phyloP scores from a whole-genome alignment of 1,140 invertebrate genomes.

The Micrasema longulum region DNA sequence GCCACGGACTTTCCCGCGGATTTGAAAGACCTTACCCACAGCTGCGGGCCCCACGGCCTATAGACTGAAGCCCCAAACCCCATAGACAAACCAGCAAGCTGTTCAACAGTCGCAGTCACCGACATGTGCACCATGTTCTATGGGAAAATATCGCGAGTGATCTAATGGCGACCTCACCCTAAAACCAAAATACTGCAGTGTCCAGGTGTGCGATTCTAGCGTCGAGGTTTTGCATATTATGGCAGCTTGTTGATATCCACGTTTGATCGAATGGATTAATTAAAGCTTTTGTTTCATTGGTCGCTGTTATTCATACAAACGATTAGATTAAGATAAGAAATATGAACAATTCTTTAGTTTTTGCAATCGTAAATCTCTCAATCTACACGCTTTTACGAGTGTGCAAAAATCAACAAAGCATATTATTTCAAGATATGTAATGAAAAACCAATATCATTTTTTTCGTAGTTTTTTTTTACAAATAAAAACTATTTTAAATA shows the following conservation, averaged over 20 bases:
- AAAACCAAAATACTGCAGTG: slow-evolving; percentile 3
- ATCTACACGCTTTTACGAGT: neutral
- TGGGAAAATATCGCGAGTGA: slow-evolving; percentile 33
- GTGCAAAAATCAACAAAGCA: too few relatives aligned
- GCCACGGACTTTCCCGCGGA: slow-evolving; percentile 1
- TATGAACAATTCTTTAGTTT: neutral
- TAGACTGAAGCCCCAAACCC: neutral
- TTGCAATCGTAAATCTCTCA: neutral
- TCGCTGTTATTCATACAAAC: neutral
- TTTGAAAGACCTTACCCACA: neutral
- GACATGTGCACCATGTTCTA: slow-evolving; percentile 22
- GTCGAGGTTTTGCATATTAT: neutral
- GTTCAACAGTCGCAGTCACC: neutral
- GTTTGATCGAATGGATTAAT: neutral
- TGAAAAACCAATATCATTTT: too few relatives aligned
- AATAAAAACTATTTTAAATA: too few relatives aligned
- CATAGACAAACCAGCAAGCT: neutral
- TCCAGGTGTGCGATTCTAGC: slow-evolving; percentile 7
- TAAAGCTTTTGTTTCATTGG: neutral
- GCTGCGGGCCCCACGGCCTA: neutral
- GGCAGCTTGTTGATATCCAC: neutral
- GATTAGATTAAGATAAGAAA: neutral
- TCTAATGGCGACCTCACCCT: slow-evolving; percentile 7
- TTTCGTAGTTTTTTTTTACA: too few relatives aligned
- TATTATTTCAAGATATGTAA: too few relatives aligned